Conservation (phyloP, 53 echinoderm and acorn worm species). For the Mesocentrotus franciscanus region DNA sequence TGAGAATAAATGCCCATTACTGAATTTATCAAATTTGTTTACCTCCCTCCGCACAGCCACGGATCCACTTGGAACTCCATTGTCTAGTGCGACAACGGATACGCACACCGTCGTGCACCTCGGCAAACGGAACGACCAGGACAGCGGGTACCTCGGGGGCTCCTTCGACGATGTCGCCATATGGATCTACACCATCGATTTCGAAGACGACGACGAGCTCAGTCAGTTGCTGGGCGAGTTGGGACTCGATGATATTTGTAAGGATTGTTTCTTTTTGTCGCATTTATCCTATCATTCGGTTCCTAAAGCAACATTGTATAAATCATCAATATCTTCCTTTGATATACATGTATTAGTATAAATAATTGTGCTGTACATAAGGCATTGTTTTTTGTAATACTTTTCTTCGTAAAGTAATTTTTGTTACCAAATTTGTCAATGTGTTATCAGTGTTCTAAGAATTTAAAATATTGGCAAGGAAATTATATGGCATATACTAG, state of each 20-base stretch:
- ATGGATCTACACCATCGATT: conserved; percentile 83
- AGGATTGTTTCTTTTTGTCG: neutral
- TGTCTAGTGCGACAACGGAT: conserved; percentile 23
- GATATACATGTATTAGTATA: neutral
- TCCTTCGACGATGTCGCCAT: conserved; percentile 89
- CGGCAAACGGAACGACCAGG: conserved; percentile 84
- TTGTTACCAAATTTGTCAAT: too few relatives aligned
- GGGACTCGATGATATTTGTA: conserved; percentile 61
- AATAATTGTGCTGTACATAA: too few relatives aligned
- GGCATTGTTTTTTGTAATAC: too few relatives aligned
- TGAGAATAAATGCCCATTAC: neutral
- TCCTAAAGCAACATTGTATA: neutral
- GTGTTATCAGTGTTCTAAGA: too few relatives aligned
- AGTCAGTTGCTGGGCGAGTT: conserved; percentile 77
- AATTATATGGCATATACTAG: too few relatives aligned
- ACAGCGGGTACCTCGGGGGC: conserved; percentile 81
- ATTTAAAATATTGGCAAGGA: too few relatives aligned
- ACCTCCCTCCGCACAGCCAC: neutral
- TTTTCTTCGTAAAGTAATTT: too few relatives aligned
- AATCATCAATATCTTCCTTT: neutral
- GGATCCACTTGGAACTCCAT: neutral
- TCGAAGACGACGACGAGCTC: conserved; percentile 68
- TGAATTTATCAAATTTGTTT: neutral
- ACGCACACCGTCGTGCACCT: conserved; percentile 71
- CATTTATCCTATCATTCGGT: neutral